Percentiles rank a stretch among this genome's conserved stretches.
Conservation (phyloP, 2,113 vertebrate species). For the Eulemur macaco region DNA sequence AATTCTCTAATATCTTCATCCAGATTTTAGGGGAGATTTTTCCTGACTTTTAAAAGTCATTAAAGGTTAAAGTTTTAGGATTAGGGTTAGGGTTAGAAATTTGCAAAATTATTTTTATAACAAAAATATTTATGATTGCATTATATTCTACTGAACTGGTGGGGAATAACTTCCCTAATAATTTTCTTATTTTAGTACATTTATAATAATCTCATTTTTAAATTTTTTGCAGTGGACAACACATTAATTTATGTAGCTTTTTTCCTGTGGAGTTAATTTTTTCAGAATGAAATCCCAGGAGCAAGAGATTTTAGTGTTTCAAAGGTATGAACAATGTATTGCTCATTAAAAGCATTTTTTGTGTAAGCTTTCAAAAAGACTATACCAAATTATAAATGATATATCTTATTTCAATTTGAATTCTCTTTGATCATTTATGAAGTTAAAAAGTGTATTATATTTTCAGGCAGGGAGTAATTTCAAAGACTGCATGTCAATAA, state of each 20-base stretch:
- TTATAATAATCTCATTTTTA: not conserved
- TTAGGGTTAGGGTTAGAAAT: not conserved
- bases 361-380: not conserved
- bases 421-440: not conserved
- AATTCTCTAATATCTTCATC: not conserved
- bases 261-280: not conserved
- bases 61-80: not conserved
- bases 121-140: not conserved
- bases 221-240: not conserved
- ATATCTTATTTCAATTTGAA: constrained; percentile 26
- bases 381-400: constrained; percentile 18
- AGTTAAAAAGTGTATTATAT: not conserved
- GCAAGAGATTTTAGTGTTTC: not conserved
- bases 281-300: not conserved
- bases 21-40: not conserved
- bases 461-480: not conserved
- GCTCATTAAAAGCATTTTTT: constrained; percentile 8
- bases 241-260: not conserved
- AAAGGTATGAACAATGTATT: not conserved
- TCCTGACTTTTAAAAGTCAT: not conserved
- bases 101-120: not conserved
- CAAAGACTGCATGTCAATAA: not conserved
- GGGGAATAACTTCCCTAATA: not conserved
- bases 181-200: not conserved
- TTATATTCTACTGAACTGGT: not conserved